Evolutionary conservation across 1,140 invertebrate species (phyloP), one percentile per base, ranked within the genome.

Genomic region (Tetramorium parvispinum): DNA sequence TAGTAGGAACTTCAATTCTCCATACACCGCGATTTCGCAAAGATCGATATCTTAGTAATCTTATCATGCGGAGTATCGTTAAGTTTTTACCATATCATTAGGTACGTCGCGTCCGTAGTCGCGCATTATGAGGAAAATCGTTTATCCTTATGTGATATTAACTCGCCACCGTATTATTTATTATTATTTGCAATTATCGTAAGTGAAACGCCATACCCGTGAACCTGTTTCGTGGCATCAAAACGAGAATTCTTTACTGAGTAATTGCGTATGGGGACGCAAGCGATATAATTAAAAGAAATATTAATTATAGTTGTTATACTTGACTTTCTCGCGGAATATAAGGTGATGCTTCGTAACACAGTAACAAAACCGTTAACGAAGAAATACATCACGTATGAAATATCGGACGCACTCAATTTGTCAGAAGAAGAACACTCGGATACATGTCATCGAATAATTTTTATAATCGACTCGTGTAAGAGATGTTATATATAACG

Each of bases 121-220:
- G 37, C 53, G 18, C 18, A 8, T 78, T 73, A 49, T 49, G 70
- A 40, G 61, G 61, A 32, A 82, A 82, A 70, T 57, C 46, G 77
- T 51, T 27, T 87, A 59, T 53, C 70, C 66, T 32, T 49, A 24
- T 51, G 32, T 59, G 70, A 87, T 65, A 83, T 59, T 71, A 32
- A 70, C 18, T 75, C 49, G 27, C 59, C 70, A 43, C 16, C 21
- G 55, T 66, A 89, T 87, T 90, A 90, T 90, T 91, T 91, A 88
- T 90, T 87, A 90, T 85, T 76, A 89, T 77, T 88, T 63, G 75
- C 76, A 85, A 90, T 89, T 89, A 87, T 63, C 24, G 70, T 63
- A 68, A 70, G 43, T 65, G 77, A 86, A 78, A 83, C 76, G 43
- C 73, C 57, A 53, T 70, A 75, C 32, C 21, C 13, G 71, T 63